Percentiles rank a stretch among this genome's conserved stretches.
These are phyloP conservation scores for Enteromius thamalakanensis DNA, from an alignment of 2,797 vertebrate species.

Conservation along the genomic window DNA sequence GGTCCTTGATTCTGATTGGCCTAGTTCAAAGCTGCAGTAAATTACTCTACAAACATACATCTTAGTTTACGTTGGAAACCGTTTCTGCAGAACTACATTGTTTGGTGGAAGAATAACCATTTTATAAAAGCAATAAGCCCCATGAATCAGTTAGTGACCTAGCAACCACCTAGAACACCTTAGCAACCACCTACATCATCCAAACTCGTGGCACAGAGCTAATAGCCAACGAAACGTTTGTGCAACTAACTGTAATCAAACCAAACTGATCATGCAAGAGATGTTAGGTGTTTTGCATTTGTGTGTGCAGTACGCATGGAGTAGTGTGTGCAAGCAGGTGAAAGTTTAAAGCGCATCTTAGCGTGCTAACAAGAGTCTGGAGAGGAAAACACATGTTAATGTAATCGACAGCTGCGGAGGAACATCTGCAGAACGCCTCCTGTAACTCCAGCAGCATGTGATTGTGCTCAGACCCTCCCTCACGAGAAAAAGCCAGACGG, in stretches of 20 bases:
- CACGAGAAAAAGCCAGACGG: constrained; percentile 80
- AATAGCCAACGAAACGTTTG: not conserved
- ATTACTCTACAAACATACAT: too few species aligned
- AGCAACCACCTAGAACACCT: not conserved
- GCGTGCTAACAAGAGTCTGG: constrained; percentile 63
- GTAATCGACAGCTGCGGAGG: constrained; percentile 64
- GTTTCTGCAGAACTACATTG: too few species aligned
- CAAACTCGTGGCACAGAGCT: not conserved
- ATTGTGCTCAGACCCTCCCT: constrained; percentile 57
- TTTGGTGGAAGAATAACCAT: too few species aligned
- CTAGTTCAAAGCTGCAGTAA: too few species aligned
- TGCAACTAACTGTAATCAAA: too few species aligned
- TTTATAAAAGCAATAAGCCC: too few species aligned
- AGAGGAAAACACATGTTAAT: constrained; percentile 64
- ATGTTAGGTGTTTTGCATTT: too few species aligned
- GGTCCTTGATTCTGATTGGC: too few species aligned
- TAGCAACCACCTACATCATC: not conserved
- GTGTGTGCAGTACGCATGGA: too few species aligned
- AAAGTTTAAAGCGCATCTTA: constrained; percentile 70
- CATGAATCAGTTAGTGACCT: not conserved
- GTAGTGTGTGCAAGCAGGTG: too few species aligned
- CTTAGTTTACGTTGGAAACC: too few species aligned
- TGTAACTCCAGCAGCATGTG: not conserved
- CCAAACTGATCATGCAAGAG: too few species aligned
- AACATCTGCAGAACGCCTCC: not conserved